Percentiles rank a stretch among this genome's conserved stretches.
These are phyloP conservation scores for Brachyopa scutellaris DNA, from an alignment of 2,888 invertebrate species.

Conservation along the genomic window DNA sequence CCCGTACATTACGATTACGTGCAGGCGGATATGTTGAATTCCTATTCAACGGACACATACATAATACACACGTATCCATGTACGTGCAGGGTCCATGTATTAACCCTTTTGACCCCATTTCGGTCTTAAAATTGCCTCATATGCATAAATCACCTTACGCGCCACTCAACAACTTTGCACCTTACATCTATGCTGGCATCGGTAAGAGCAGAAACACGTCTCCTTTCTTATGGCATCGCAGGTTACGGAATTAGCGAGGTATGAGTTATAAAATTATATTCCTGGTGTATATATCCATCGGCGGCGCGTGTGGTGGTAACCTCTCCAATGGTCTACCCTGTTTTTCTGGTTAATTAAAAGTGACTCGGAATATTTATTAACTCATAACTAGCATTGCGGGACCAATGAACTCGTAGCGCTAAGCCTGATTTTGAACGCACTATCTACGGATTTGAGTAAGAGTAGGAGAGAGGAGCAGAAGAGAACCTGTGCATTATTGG, in stretches of 20 bases:
- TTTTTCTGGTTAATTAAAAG: conserved; percentile 31
- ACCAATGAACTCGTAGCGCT: background rate
- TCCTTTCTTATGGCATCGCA: background rate
- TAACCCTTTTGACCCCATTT: conserved; percentile 46
- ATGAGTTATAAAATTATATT: conserved; percentile 10
- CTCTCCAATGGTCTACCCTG: background rate
- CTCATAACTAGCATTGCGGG: conserved; percentile 27
- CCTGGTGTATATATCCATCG: background rate
- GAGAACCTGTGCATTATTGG: background rate
- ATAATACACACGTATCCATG: too few relatives aligned
- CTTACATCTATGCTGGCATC: background rate
- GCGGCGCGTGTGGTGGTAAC: too few relatives aligned
- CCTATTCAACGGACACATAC: too few relatives aligned
- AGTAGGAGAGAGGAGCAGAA: background rate
- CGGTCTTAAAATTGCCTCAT: background rate
- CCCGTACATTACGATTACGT: too few relatives aligned
- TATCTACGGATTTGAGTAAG: too few relatives aligned
- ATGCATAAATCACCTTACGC: conserved; percentile 41
- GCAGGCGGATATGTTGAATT: too few relatives aligned
- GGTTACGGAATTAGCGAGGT: background rate
- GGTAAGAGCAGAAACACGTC: background rate
- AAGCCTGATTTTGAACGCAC: background rate
- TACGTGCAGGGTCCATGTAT: background rate
- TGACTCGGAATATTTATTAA: conserved; percentile 43
- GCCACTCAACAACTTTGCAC: background rate